Base-by-base conservation (phyloP, 2,113 vertebrate genomes). In the Cephalopterus ornatus region DNA sequence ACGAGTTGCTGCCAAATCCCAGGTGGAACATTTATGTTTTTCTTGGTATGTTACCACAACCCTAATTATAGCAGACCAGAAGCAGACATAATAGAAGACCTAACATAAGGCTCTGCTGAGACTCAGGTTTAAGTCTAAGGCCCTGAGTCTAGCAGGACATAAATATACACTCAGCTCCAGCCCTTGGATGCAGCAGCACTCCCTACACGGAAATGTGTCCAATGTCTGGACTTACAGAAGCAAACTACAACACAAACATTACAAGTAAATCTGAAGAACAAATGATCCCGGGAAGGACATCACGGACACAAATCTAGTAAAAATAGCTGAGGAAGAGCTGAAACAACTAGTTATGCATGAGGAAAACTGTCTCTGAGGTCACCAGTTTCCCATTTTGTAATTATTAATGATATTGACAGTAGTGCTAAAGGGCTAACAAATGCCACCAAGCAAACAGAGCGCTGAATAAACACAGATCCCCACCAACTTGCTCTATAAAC, bases 391-490 rank as follows among this genome's bases (percentile, higher is more conserved):
- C 41, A 37, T 71, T 85, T 80, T 70, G 59, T 58, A 94, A 96
- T 95, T 95, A 95, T 95, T 93, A 95, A 97, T 92, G 89, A 91
- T 87, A 95, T 92, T 89, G 94, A 96, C 94, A 93, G 84, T 18
- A 71, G 87, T 35, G 80, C 92, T 93, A 89, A 96, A 96, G 81
- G 95, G 66, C 92, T 85, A 92, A 91, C 87, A 94, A 97, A 94
- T 85, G 80, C 52, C 89, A 91, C 21, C 2, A 2, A 65, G 85
- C 85, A 96, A 94, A 95, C 46, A 81, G 53, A 92, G 70, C 1
- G 0, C 74, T 96, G 94, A 89, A 84, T 39, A 94, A 95, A 96
- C 77, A 95, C 37, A 68, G 70, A 44, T 42, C 68, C 68, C 58
- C 1, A 87, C 44, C 47, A 72, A 71, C 1, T 1, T 42, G 58